Evolutionary conservation across 2,888 invertebrate genomes (phyloP).

Genomic region (Deilephila porcellus): DNA sequence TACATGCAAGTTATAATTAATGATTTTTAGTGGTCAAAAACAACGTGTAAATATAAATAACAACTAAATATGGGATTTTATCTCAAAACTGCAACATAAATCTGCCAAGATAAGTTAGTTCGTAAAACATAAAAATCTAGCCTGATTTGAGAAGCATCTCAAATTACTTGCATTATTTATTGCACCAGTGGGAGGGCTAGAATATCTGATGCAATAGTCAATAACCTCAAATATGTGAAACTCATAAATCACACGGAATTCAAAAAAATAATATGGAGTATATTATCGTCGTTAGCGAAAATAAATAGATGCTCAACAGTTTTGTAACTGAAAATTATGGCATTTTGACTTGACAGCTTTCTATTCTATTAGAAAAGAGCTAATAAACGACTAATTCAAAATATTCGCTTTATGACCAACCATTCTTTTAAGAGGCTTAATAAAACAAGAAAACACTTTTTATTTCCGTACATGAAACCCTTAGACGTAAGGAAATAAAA

Average conservation of each 20-base stretch:
- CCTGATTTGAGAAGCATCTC: neutral
- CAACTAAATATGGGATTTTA: neutral
- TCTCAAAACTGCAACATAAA: neutral
- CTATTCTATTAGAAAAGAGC: too few relatives aligned
- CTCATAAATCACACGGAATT: neutral
- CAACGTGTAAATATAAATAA: neutral
- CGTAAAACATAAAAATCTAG: neutral
- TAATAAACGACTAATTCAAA: too few relatives aligned
- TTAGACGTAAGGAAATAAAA: too few relatives aligned
- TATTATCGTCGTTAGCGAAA: too few relatives aligned
- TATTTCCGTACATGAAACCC: too few relatives aligned
- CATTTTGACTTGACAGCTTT: too few relatives aligned
- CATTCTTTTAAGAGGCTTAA: too few relatives aligned
- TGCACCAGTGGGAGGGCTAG: neutral
- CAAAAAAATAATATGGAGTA: too few relatives aligned
- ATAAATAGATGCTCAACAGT: too few relatives aligned
- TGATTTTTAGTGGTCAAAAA: neutral
- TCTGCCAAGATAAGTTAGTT: neutral
- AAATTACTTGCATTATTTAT: neutral
- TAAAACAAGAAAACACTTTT: too few relatives aligned
- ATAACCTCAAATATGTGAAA: neutral
- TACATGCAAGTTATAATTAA: neutral
- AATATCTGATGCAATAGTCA: neutral
- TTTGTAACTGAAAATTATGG: too few relatives aligned
- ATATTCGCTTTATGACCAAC: too few relatives aligned